phyloP scores from a whole-genome alignment of 2,888 invertebrate genomes.

The Mythimna ferrago region DNA sequence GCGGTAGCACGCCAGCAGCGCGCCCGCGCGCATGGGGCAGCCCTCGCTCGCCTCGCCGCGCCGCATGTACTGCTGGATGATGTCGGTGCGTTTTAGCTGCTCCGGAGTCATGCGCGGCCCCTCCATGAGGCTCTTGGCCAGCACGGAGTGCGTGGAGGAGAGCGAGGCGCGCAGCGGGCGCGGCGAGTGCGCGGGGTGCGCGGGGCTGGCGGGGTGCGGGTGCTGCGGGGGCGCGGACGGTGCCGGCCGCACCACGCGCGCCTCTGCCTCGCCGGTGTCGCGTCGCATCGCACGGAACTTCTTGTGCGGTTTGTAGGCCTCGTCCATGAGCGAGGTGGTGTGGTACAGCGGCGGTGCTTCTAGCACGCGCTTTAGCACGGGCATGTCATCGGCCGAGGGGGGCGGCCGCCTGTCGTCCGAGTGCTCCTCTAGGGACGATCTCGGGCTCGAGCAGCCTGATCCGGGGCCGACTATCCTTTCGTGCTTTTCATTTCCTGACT shows the following conservation, averaged over 20 bases:
- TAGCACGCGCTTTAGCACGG: constrained; percentile 97
- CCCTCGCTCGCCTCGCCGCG: constrained; percentile 91
- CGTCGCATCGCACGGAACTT: constrained; percentile 97
- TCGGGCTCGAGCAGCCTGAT: constrained; percentile 96
- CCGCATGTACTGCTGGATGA: constrained; percentile 98
- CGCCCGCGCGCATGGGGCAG: constrained; percentile 83
- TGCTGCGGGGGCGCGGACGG: constrained; percentile 90
- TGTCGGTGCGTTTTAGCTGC: constrained; percentile 97
- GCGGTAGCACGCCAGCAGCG: constrained; percentile 80
- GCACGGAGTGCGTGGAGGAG: constrained; percentile 96
- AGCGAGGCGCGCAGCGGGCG: constrained; percentile 91
- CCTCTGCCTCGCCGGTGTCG: constrained; percentile 95
- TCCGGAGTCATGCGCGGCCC: constrained; percentile 98
- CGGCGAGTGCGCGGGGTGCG: constrained; percentile 88
- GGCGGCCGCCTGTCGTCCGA: constrained; percentile 90
- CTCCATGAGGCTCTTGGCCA: constrained; percentile 97
- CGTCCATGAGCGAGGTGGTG: constrained; percentile 97
- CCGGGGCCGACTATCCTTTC: constrained; percentile 93
- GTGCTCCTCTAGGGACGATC: constrained; percentile 96
- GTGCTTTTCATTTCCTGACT: constrained; percentile 97
- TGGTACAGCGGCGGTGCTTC: constrained; percentile 98
- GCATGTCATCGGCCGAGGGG: constrained; percentile 96
- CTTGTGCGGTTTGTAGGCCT: constrained; percentile 98
- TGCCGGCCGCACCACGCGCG: constrained; percentile 82
- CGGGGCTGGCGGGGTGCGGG: constrained; percentile 85